Evolutionary conservation across 2,888 invertebrate species (phyloP).

Genomic region (Oscheius onirici): DNA sequence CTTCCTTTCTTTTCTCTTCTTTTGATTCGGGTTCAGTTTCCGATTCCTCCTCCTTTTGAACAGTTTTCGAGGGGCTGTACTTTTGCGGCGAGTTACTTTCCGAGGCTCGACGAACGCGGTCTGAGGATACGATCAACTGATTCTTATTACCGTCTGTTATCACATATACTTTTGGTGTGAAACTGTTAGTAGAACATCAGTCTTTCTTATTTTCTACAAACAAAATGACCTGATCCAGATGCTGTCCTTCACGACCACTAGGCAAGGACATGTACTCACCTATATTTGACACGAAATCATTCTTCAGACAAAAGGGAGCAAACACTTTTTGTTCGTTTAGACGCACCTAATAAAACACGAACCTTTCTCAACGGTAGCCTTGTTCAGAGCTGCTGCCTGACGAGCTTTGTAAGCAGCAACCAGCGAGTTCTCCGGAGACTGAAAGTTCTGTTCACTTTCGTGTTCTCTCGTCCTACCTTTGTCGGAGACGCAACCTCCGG

Average conservation of each 20-base stretch:
- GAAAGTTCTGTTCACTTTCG: neutral
- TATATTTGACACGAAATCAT: too few relatives aligned
- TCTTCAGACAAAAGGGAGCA: too few relatives aligned
- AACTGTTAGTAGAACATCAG: too few relatives aligned
- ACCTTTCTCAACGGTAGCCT: conserved; percentile 21
- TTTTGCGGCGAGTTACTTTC: neutral
- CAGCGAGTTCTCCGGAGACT: conserved; percentile 40
- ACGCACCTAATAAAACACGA: too few relatives aligned
- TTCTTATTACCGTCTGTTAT: too few relatives aligned
- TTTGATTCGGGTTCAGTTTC: neutral
- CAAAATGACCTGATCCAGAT: too few relatives aligned
- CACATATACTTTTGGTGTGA: too few relatives aligned
- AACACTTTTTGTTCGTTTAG: too few relatives aligned
- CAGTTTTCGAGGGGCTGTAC: neutral
- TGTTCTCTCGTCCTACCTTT: neutral
- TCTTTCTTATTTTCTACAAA: too few relatives aligned
- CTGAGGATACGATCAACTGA: too few relatives aligned
- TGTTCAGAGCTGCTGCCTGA: conserved; percentile 37
- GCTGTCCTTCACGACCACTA: too few relatives aligned
- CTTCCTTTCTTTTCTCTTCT: conserved; percentile 2
- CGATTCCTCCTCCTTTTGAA: neutral
- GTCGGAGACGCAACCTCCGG: conserved; percentile 2
- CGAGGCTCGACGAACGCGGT: conserved; percentile 19
- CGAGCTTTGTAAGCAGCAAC: conserved; percentile 40
- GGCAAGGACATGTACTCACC: too few relatives aligned